These are phyloP conservation scores for Chunga burmeisteri DNA, from an alignment of 2,113 vertebrate species.

Conservation along the genomic window DNA sequence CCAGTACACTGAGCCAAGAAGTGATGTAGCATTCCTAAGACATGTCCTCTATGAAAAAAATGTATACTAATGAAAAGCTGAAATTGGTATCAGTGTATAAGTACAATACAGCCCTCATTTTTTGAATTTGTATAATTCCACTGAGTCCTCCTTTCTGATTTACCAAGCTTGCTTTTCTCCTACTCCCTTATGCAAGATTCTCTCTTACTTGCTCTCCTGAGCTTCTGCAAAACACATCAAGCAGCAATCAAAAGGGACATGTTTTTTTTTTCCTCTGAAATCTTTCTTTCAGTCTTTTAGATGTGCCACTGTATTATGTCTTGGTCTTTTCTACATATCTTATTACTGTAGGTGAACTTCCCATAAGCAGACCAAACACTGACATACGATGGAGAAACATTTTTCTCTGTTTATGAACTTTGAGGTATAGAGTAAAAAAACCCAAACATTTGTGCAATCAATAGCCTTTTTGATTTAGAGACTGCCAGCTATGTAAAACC, in stretches of 20 bases:
- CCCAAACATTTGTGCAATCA: not conserved
- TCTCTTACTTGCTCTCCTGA: not conserved
- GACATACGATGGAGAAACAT: not conserved
- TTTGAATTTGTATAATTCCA: not conserved
- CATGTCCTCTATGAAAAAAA: not conserved
- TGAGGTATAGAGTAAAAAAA: not conserved
- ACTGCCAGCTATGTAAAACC: not conserved
- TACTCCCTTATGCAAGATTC: not conserved
- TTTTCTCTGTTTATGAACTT: not conserved
- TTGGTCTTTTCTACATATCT: not conserved
- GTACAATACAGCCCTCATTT: not conserved
- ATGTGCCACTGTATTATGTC: not conserved
- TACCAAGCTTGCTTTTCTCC: not conserved
- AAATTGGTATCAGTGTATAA: not conserved
- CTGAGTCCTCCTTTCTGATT: not conserved
- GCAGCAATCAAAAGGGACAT: not conserved
- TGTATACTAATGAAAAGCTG: not conserved
- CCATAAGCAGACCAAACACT: not conserved
- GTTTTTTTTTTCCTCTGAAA: not conserved
- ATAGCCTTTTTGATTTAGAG: not conserved
- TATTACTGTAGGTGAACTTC: not conserved
- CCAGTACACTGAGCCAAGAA: not conserved
- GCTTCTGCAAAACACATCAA: not conserved
- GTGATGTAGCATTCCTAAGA: not conserved
- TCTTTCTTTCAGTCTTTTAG: not conserved